A percentile compares a stretch with the other conserved stretches of the same genome.
These are phyloP conservation scores for Vireo altiloquus DNA, from an alignment of 2,113 vertebrate genomes.

Conservation along the genomic window DNA sequence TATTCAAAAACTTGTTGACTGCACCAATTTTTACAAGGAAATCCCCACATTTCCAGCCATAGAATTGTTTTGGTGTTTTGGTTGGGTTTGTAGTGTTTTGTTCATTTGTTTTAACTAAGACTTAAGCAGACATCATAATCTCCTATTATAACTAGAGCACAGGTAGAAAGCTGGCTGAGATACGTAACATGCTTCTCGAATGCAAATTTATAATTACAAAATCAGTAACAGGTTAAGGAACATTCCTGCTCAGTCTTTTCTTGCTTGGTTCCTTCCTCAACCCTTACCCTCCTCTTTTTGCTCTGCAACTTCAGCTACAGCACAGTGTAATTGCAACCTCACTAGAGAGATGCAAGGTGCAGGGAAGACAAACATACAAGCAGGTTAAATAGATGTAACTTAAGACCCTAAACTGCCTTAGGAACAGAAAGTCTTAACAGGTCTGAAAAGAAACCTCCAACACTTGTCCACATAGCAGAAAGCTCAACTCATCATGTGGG, in stretches of 20 bases:
- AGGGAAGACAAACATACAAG: background rate
- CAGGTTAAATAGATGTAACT: background rate
- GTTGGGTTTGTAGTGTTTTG: background rate
- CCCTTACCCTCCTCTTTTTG: background rate
- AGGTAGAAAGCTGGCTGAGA: background rate
- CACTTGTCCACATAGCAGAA: background rate
- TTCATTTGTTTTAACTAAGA: background rate
- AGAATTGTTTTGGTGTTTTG: background rate
- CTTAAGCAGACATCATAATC: background rate
- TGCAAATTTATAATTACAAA: background rate
- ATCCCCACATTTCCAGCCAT: background rate
- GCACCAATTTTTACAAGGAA: background rate
- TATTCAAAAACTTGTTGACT: background rate
- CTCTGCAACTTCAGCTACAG: background rate
- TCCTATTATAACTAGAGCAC: background rate
- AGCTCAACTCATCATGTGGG: background rate
- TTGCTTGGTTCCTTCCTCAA: background rate
- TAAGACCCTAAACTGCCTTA: background rate
- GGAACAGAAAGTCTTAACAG: background rate
- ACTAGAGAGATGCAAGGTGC: accelerated
- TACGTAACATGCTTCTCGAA: background rate
- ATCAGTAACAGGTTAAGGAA: background rate
- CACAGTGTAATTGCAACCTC: background rate
- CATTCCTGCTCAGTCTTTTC: background rate
- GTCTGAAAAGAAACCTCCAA: background rate